Evolutionary conservation across 1,140 invertebrate genomes (phyloP).

Genomic region (Macrobrachium nipponense): DNA sequence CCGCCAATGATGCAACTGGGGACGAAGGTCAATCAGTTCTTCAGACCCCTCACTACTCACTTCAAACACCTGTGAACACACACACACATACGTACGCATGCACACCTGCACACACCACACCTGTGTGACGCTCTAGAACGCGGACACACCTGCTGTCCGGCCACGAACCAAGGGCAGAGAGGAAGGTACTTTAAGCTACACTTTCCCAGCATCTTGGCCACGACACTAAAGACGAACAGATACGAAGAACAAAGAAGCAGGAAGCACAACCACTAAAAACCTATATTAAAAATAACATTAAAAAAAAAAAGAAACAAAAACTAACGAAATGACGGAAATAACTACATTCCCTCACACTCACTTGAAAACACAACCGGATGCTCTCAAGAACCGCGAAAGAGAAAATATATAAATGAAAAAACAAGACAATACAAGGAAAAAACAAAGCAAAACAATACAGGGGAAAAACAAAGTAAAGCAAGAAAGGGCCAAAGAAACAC

Average conservation of each 20-base stretch:
- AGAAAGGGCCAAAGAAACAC: not conserved
- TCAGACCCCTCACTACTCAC: constrained; percentile 6
- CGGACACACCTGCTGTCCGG: not conserved
- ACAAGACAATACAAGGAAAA: not conserved
- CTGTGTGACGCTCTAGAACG: not conserved
- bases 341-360: no score
- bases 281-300: not conserved
- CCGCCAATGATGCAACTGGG: constrained; percentile 44
- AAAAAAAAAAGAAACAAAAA: no score
- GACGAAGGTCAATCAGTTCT: constrained; percentile 40
- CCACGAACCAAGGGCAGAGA: not conserved
- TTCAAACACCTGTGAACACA: constrained; percentile 1
- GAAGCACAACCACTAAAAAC: no score
- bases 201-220: no score
- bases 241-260: no score
- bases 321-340: constrained; percentile 4
- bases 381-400: not conserved
- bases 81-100: constrained; percentile 29
- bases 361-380: not conserved
- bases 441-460: not conserved
- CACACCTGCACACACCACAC: constrained; percentile 24
- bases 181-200: no score
- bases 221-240: no score
- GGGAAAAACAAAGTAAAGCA: not conserved
- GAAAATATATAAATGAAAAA: not conserved